A percentile compares a stretch with the other conserved stretches of the same genome.
These are phyloP conservation scores for Piaya cayana DNA, from an alignment of 2,113 vertebrate species.

Conservation along the genomic window DNA sequence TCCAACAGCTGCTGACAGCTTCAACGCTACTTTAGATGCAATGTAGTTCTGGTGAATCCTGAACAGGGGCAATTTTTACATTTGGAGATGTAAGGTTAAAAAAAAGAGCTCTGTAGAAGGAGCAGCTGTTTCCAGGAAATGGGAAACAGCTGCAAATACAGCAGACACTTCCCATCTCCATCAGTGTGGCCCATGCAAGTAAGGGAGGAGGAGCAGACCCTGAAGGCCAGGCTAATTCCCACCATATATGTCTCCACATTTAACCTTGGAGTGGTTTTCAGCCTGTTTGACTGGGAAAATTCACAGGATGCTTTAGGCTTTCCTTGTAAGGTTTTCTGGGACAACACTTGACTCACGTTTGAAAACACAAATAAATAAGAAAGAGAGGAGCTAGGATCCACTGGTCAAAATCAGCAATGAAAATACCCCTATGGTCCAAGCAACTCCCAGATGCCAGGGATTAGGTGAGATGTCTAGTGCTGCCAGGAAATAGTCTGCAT, in stretches of 20 bases:
- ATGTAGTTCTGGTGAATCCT: neutral
- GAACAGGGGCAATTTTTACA: neutral
- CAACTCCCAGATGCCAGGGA: neutral
- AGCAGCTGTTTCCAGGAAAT: conserved; percentile 10
- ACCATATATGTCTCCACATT: rapidly evolving
- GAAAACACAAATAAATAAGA: neutral
- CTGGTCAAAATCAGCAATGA: neutral
- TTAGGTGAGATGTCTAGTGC: neutral
- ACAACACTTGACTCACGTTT: neutral
- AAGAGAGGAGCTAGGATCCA: neutral
- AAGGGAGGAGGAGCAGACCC: neutral
- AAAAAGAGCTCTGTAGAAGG: neutral
- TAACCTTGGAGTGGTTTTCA: neutral
- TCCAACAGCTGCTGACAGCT: neutral
- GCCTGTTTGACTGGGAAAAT: neutral
- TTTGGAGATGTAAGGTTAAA: neutral
- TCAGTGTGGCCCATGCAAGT: neutral
- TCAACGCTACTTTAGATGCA: neutral
- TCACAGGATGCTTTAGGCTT: neutral
- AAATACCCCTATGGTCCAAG: neutral
- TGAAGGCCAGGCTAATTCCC: neutral
- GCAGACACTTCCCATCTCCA: neutral
- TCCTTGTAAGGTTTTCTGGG: conserved; percentile 12
- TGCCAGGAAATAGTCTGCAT: neutral
- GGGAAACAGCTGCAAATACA: neutral